A percentile compares a stretch with the other conserved stretches of the same genome.
Evolutionary conservation across 2,113 vertebrate species (phyloP).

Genomic region (Anguilla rostrata): DNA sequence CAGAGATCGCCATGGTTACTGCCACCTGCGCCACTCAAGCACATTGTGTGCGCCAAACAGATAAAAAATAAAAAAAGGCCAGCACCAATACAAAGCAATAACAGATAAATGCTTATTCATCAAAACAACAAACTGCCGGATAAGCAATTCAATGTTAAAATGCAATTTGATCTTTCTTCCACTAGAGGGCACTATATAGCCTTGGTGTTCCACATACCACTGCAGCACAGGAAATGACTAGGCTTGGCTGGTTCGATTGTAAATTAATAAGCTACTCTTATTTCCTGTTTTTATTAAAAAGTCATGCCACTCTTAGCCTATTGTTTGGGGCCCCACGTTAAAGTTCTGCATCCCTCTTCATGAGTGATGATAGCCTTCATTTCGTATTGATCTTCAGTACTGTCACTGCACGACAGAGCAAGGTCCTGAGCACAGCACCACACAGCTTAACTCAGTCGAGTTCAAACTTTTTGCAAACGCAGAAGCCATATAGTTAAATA

Average conservation of each 20-base stretch:
- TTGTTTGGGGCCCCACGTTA: not conserved
- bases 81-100: not conserved
- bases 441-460: not conserved
- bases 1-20: slow-evolving; percentile 6
- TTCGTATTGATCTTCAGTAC: not conserved
- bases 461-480: not conserved
- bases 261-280: not conserved
- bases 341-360: not conserved
- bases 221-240: not conserved
- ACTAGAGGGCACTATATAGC: not conserved
- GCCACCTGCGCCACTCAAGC: not conserved
- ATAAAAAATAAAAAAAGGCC: not conserved
- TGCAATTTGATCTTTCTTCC: not conserved
- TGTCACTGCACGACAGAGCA: not conserved
- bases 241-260: not conserved
- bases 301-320: not conserved
- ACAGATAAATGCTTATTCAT: not conserved
- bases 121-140: not conserved
- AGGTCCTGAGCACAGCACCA: not conserved
- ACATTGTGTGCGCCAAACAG: not conserved
- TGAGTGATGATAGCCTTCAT: not conserved
- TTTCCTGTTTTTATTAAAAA: not conserved
- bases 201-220: not conserved
- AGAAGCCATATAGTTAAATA: not conserved
- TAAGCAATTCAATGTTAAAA: not conserved